phyloP scores from a whole-genome alignment of 2,888 invertebrate species.

The Amiota minor region DNA sequence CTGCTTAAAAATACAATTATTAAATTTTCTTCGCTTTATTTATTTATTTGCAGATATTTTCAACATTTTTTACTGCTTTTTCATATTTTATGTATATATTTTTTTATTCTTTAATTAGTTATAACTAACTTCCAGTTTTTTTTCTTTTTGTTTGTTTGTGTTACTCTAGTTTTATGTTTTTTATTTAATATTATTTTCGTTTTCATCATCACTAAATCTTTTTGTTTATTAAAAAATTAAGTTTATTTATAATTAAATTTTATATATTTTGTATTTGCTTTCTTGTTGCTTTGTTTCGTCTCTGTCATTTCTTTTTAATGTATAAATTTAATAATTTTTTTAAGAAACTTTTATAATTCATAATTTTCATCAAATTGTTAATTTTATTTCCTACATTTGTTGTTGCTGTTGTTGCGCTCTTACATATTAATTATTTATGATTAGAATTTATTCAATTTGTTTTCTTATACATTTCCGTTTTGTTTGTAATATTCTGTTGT shows the following conservation, averaged over 20 bases:
- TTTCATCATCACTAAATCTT: no score
- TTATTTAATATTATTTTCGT: no score
- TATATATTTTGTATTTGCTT: constrained; percentile 28
- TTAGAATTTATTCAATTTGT: no score
- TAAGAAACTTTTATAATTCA: constrained; percentile 46
- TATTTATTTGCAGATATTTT: constrained; percentile 18
- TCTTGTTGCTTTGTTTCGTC: constrained; percentile 32
- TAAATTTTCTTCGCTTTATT: constrained; percentile 30
- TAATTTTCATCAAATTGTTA: constrained; percentile 53
- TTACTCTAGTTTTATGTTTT: constrained; percentile 36
- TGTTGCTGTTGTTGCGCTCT: background rate
- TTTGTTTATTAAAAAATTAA: constrained; percentile 45
- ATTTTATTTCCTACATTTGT: constrained; percentile 10
- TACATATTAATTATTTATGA: no score
- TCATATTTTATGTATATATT: constrained; percentile 27
- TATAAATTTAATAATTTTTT: constrained; percentile 46
- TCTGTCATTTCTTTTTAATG: constrained; percentile 45
- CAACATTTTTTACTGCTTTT: constrained; percentile 41
- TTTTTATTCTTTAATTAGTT: constrained; percentile 34
- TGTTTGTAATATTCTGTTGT: no score
- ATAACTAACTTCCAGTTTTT: constrained; percentile 33
- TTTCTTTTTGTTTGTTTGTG: constrained; percentile 39
- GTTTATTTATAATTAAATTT: constrained; percentile 53
- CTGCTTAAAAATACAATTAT: constrained; percentile 54
- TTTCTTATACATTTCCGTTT: no score